These are phyloP conservation scores for Xenentodon cancila DNA, from an alignment of 2,797 vertebrate species.

Conservation along the genomic window DNA sequence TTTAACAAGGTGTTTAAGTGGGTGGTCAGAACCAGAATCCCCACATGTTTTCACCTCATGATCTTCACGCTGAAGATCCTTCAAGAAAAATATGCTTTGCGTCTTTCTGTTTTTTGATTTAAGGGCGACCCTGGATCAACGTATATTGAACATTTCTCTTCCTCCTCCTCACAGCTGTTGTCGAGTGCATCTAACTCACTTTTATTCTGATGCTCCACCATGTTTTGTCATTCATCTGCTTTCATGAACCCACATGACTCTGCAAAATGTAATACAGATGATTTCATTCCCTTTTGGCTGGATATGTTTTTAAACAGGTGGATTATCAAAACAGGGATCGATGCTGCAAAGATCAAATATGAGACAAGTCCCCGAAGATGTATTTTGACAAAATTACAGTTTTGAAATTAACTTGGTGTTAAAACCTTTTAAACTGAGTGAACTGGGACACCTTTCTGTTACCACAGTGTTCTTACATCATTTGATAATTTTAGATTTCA, in stretches of 20 bases:
- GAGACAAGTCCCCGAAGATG: too few relatives aligned
- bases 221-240: constrained; percentile 32
- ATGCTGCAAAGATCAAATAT: too few relatives aligned
- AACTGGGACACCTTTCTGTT: too few relatives aligned
- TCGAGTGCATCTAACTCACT: constrained; percentile 24
- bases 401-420: too few relatives aligned
- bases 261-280: constrained; percentile 25
- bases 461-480: too few relatives aligned
- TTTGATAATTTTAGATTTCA: too few relatives aligned
- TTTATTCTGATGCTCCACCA: not conserved
- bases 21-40: constrained; percentile 48
- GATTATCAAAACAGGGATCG: not conserved
- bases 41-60: constrained; percentile 26
- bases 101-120: constrained; percentile 28
- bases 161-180: constrained; percentile 2
- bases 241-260: constrained; percentile 26
- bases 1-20: constrained; percentile 41
- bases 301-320: constrained; percentile 10
- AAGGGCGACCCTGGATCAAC: constrained; percentile 27
- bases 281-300: constrained; percentile 21
- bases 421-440: too few relatives aligned
- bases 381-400: too few relatives aligned
- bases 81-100: constrained; percentile 35
- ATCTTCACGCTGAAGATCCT: constrained; percentile 15
- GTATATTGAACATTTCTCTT: not conserved